A percentile compares a stretch with the other conserved stretches of the same genome.
Conservation (phyloP, 2,797 vertebrate species). For the Microhierax caerulescens region DNA sequence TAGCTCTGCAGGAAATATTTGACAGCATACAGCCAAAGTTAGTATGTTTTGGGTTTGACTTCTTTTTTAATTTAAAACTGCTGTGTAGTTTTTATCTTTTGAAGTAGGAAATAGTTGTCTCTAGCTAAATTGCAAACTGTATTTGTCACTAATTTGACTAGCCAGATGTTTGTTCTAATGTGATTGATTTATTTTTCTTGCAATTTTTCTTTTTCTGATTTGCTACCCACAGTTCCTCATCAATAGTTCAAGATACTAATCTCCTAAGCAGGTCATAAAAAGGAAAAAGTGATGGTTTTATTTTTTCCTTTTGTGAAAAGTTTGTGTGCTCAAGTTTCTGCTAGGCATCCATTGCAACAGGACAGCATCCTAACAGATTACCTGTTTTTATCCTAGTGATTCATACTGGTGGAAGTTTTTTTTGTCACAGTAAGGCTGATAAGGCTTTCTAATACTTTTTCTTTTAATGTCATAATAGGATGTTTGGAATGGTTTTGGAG, state of each 20-base stretch:
- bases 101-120: neutral
- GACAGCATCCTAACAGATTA: neutral
- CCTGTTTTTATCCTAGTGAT: neutral
- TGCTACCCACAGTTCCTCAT: neutral
- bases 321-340: neutral
- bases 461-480: slow-evolving; percentile 75
- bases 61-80: neutral
- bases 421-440: neutral
- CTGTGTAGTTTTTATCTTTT: neutral
- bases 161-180: neutral
- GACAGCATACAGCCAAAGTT: slow-evolving; percentile 97
- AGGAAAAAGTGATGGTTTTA: neutral
- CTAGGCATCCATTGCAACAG: neutral
- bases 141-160: neutral
- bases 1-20: slow-evolving; percentile 96
- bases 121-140: neutral
- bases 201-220: neutral
- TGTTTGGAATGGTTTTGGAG: slow-evolving; percentile 99
- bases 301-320: neutral
- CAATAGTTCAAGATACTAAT: neutral
- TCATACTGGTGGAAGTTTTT: no score
- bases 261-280: neutral
- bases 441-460: neutral
- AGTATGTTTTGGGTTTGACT: slow-evolving; percentile 58
- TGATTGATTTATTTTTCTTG: neutral